Base-by-base conservation (phyloP, 2,113 vertebrate species). In the Pygathrix nemaeus region DNA sequence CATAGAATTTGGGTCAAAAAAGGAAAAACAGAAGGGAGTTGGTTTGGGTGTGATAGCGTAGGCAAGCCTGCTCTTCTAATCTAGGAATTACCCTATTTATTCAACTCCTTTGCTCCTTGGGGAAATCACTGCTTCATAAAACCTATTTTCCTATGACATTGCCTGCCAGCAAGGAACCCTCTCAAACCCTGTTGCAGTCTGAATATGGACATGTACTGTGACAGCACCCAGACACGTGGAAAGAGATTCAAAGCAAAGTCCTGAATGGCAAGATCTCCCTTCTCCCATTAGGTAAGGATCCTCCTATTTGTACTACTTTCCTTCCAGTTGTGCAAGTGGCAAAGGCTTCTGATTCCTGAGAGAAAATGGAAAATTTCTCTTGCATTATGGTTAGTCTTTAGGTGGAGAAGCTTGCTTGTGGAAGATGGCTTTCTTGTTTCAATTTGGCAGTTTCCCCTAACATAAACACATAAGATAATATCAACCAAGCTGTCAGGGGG, bases 1-100 rank as follows among this genome's bases (percentile, higher is more conserved):
- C 80, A 66, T 79, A 79, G 10, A 79, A 93, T 95, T 73, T 87
- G 25, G 25, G 38, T 93, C 13, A 17, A 66, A 79, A 70, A 38
- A 88, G 18, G 8, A 27, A 91, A 80, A 88, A 6, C 4, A 78
- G 43, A 72, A 72, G 66, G 66, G 14, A 93, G 32, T 57, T 80
- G 50, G 14, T 43, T 88, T 84, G 59, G 12, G 2, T 25, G 20
- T 83, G 35, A 95, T 3, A 50, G 16, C 43, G 2, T 27, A 81
- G 38, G 40, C 55, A 92, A 95, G 20, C 30, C 38, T 80, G 25
- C 30, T 84, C 79, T 83, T 80, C 21, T 55, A 68, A 38, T 40
- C 52, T 55, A 2, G 16, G 32, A n/a, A 43, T 64, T 23, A 80
- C 17, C 3, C 3, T 89, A 79, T 13, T 52, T 76, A 38, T 43